Conservation (phyloP, 2,113 vertebrate genomes). For the Gallinago undulata region DNA sequence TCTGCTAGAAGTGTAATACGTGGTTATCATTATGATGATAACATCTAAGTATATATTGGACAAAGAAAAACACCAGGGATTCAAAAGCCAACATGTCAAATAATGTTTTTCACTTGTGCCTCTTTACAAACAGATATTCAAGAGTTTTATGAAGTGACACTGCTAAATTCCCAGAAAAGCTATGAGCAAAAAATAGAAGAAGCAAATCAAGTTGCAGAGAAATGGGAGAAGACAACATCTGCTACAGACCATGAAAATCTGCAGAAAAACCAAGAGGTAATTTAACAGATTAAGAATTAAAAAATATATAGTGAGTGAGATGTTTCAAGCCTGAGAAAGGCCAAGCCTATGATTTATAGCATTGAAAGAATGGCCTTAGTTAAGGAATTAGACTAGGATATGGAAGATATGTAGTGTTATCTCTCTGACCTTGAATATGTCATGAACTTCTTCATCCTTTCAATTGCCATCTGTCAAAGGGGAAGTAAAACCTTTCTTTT, state of each 20-base stretch:
- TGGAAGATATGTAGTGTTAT: not conserved
- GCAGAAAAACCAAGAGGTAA: slow-evolving; percentile 74
- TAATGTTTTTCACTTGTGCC: slow-evolving; percentile 13
- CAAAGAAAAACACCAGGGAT: not conserved
- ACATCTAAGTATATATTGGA: not conserved
- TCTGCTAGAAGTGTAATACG: not conserved
- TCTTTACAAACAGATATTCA: slow-evolving; percentile 87
- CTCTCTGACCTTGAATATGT: not conserved
- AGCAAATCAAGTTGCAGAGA: slow-evolving; percentile 86
- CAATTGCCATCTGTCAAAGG: not conserved
- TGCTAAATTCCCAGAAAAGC: slow-evolving; percentile 91
- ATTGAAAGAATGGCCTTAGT: not conserved
- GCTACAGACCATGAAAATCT: slow-evolving; percentile 62
- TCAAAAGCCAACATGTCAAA: not conserved
- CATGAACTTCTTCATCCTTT: not conserved
- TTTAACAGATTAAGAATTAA: not conserved
- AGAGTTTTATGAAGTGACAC: slow-evolving; percentile 94
- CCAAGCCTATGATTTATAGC: not conserved
- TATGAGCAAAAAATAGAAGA: slow-evolving; percentile 90
- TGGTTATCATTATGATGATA: not conserved
- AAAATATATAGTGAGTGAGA: not conserved
- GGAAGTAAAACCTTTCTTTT: not conserved
- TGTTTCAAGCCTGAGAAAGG: not conserved
- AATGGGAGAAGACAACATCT: slow-evolving; percentile 83
- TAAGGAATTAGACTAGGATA: not conserved